Conservation (phyloP, 2,113 vertebrate species). For the Nannobrachium achirus region DNA sequence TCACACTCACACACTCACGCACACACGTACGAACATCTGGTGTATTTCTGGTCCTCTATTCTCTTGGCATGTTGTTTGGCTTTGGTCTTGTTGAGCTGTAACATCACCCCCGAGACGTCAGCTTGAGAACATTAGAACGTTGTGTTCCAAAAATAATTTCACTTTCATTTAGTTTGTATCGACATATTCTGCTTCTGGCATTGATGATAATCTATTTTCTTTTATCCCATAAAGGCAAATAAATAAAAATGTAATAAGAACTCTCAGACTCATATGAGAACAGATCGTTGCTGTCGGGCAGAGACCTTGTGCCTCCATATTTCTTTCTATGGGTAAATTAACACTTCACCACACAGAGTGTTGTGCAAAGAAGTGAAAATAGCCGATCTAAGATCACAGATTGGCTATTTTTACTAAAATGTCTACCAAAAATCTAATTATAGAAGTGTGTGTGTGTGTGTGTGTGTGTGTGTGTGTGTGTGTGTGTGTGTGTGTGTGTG, state of each 20-base stretch:
- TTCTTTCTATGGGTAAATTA: no score
- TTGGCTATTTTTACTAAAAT: no score
- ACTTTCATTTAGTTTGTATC: slow-evolving; percentile 54
- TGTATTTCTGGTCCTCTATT: slow-evolving; percentile 26
- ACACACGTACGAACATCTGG: slow-evolving; percentile 12
- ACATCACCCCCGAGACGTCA: slow-evolving; percentile 51
- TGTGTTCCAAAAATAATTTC: slow-evolving; percentile 56
- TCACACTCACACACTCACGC: no score
- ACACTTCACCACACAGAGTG: no score
- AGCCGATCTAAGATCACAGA: slow-evolving; percentile 31
- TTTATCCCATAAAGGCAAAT: slow-evolving; percentile 7
- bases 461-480: not conserved
- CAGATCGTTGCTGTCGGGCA: no score
- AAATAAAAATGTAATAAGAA: slow-evolving; percentile 11
- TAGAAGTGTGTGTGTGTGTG: not conserved
- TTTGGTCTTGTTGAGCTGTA: slow-evolving; percentile 43
- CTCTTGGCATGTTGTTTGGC: slow-evolving; percentile 40
- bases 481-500: not conserved
- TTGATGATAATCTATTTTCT: slow-evolving; percentile 15
- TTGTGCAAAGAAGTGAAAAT: slow-evolving; percentile 53
- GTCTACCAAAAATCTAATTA: slow-evolving; percentile 15
- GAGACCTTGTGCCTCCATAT: no score
- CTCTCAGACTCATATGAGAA: slow-evolving; percentile 23
- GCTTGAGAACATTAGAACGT: slow-evolving; percentile 63
- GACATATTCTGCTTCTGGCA: slow-evolving; percentile 44